Conservation (phyloP, 2,888 invertebrate species). For the Melikaiella ostensackeni region DNA sequence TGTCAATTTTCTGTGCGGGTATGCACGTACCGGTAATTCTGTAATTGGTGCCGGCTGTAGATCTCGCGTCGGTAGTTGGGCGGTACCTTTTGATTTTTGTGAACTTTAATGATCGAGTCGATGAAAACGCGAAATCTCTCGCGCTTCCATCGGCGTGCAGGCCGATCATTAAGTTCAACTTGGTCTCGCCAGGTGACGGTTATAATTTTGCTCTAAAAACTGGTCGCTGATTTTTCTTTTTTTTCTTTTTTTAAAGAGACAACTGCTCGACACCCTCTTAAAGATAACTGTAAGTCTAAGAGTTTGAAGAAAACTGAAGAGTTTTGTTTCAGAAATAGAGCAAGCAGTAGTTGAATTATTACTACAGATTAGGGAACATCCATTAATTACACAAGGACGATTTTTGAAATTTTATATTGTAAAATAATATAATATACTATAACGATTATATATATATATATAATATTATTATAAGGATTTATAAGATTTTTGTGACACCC, state of each 20-base stretch:
- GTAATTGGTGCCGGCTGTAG: slow-evolving; percentile 30
- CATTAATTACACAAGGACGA: too few species aligned
- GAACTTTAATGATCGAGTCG: slow-evolving; percentile 37
- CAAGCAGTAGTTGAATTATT: neutral
- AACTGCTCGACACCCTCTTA: neutral
- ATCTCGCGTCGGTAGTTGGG: slow-evolving; percentile 37
- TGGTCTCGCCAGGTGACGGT: slow-evolving; percentile 28
- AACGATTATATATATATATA: too few species aligned
- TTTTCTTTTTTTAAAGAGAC: neutral
- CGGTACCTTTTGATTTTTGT: slow-evolving; percentile 39
- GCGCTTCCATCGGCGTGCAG: slow-evolving; percentile 14
- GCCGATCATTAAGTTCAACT: slow-evolving; percentile 8
- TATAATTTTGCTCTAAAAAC: slow-evolving; percentile 32
- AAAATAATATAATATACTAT: too few species aligned
- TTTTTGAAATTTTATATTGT: too few species aligned
- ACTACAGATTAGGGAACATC: too few species aligned
- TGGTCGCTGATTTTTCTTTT: neutral
- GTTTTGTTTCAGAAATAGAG: neutral
- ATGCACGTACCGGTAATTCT: slow-evolving; percentile 33
- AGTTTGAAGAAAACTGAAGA: neutral
- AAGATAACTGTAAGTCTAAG: neutral
- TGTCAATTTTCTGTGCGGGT: slow-evolving; percentile 33
- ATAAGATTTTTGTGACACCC: too few species aligned
- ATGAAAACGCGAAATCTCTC: slow-evolving; percentile 30
- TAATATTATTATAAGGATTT: too few species aligned